Conservation (phyloP, 2,797 vertebrate species). For the Neostethus bicornis region DNA sequence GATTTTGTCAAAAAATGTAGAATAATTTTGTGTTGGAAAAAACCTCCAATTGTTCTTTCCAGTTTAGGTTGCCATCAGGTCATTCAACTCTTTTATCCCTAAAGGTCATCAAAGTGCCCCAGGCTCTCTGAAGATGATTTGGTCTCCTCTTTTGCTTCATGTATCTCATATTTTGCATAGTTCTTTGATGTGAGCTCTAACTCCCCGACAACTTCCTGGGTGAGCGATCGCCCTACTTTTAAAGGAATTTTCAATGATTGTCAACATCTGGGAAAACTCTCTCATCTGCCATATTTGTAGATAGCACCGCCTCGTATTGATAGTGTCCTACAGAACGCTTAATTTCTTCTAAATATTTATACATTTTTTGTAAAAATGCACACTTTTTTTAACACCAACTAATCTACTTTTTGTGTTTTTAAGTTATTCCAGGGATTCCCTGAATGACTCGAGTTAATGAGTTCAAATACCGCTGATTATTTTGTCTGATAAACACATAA, state of each 20-base stretch:
- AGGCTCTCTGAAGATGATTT: not conserved
- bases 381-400: not conserved
- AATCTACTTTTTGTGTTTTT: not conserved
- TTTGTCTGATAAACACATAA: too few species aligned
- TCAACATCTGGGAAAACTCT: not conserved
- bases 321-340: not conserved
- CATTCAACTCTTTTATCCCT: not conserved
- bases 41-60: too few species aligned
- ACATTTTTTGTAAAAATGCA: not conserved
- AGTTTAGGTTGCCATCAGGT: not conserved
- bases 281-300: not conserved
- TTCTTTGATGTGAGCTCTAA: slow-evolving; percentile 7
- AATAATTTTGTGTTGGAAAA: too few species aligned
- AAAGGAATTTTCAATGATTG: not conserved
- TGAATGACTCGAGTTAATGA: not conserved
- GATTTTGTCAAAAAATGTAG: too few species aligned
- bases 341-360: not conserved
- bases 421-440: not conserved
- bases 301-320: not conserved
- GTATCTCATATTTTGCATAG: not conserved
- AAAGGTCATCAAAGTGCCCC: too few species aligned
- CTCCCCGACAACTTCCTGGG: not conserved
- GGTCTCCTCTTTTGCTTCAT: not conserved
- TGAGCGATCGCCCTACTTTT: not conserved
- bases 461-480: too few species aligned